A percentile compares a stretch with the other conserved stretches of the same genome.
These are phyloP conservation scores for Halcyon leucocephala DNA, from an alignment of 2,797 vertebrate genomes.

Conservation along the genomic window DNA sequence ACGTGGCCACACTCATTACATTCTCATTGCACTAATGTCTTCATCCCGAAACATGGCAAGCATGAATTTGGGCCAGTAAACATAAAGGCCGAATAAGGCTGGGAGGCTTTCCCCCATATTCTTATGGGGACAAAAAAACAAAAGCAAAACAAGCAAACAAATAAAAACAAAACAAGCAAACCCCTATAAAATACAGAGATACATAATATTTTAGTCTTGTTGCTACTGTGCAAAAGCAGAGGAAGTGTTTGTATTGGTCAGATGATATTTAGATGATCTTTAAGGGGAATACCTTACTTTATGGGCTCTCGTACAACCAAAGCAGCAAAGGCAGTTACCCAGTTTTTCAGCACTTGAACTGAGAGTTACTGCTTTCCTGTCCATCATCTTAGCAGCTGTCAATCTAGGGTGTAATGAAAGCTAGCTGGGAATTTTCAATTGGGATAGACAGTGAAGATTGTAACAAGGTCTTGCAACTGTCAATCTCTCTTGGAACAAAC, in stretches of 20 bases:
- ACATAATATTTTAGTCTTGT: not conserved
- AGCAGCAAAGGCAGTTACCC: not conserved
- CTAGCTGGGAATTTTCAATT: not conserved
- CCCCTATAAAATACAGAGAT: not conserved
- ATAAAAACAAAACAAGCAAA: not conserved
- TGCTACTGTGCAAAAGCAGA: not conserved
- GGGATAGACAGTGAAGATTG: not conserved
- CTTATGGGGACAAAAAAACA: not conserved
- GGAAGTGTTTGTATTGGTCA: not conserved
- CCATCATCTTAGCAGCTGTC: not conserved
- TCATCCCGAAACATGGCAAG: not conserved
- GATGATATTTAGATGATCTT: not conserved
- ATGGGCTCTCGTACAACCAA: not conserved
- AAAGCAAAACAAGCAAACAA: not conserved
- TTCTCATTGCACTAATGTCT: not conserved
- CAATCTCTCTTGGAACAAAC: not conserved
- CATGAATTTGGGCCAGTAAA: not conserved
- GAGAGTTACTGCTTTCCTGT: not conserved
- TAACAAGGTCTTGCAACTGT: not conserved
- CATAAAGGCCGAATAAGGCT: not conserved
- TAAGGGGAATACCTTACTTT: not conserved
- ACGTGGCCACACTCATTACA: not conserved
- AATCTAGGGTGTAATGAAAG: not conserved
- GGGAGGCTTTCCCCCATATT: not conserved
- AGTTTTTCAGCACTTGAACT: not conserved